Evolutionary conservation across 2,797 vertebrate species (phyloP).

Genomic region (Macropus fuliginosus): DNA sequence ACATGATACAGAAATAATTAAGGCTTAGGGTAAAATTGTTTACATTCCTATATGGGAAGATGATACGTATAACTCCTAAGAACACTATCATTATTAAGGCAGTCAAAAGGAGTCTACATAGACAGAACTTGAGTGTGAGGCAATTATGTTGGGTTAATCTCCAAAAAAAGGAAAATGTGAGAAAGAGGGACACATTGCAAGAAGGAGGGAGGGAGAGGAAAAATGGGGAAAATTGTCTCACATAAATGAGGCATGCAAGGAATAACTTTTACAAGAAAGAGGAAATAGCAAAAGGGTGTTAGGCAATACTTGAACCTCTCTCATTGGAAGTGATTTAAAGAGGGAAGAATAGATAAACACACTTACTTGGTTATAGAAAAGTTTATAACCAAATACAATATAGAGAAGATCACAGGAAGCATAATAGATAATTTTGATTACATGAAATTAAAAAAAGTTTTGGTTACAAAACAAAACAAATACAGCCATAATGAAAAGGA

Average conservation of each 20-base stretch:
- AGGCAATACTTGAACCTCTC: neutral
- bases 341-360: neutral
- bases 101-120: neutral
- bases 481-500: no score
- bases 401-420: no score
- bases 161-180: neutral
- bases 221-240: neutral
- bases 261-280: neutral
- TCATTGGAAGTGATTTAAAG: neutral
- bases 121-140: neutral
- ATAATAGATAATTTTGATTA: no score
- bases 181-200: neutral
- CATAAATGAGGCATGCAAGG: neutral
- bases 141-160: neutral
- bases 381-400: no score
- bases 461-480: no score
- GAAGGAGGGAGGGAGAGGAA: neutral
- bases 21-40: neutral
- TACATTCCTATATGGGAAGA: neutral
- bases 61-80: neutral
- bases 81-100: neutral
- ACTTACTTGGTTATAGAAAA: no score
- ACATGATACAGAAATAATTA: neutral
- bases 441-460: no score
- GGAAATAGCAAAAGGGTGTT: neutral